Evolutionary conservation across 1,140 invertebrate species (phyloP), one percentile per base, ranked within the genome.

Genomic region (Drosophila pachea): DNA sequence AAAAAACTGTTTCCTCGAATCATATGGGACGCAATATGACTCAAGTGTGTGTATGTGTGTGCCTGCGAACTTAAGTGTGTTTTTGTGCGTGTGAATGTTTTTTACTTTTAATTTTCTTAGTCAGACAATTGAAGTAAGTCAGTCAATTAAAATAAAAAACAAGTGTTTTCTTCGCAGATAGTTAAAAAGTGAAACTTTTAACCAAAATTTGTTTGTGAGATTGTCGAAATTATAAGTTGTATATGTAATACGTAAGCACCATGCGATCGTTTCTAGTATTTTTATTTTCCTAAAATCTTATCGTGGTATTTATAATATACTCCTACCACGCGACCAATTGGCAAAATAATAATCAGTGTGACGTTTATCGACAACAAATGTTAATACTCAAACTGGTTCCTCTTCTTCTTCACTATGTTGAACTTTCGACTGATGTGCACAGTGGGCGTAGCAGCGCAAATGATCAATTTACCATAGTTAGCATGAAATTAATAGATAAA

Each of bases 351-450:
- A 68, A 55, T 68, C 59, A 62, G 49, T 54, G 40, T 32, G 16
- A 5, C 5, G 31, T 36, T 6, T 35, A 12, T 35, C 16, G 49
- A 52, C 32, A 32, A n/a, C n/a, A n/a, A n/a, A n/a, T n/a, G n/a
- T n/a, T n/a, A n/a, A 9, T 58, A 8, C 5, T 38, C 40, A 12
- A 43, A 14, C 5, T 43, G 62, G 54, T 54, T 66, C 22, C 22
- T 16, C 29, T 58, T 69, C 53, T 47, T 38, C 58, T 7, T 14
- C 7, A 7, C 11, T 9, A 49, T 55, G 49, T 50, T 79, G 63
- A 79, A 75, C 76, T 79, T 75, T 75, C 55, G 76, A 75, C 68
- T 12, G 2, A 3, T n/a, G 4, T 12, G 12, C 6, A 14, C 5
- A 7, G 12, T 43, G 40, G 7, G 12, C 9, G 14, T 6, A 14